Base-by-base conservation (phyloP, 2,888 invertebrate genomes). In the Dascillus cervinus region DNA sequence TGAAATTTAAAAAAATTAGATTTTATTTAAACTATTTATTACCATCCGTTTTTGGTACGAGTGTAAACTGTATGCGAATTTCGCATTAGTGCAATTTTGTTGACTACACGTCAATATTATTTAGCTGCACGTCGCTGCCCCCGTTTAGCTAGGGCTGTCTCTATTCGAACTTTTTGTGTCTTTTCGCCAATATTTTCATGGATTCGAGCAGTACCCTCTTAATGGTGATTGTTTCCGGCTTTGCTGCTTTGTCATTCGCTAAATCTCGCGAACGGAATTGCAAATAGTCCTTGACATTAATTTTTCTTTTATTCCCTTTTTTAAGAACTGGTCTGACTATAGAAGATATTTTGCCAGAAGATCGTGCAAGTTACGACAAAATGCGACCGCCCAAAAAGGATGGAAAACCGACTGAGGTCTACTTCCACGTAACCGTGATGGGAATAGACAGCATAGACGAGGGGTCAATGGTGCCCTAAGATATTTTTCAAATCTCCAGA, bases 361-460 rank as follows among this genome's bases (percentile, higher is more conserved):
- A 90, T 62, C 84, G 84, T 4, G 82, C 83, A 42, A 74, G 81
- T 41, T 91, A 91, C 61, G 91, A 91, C 64, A 91, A 91, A 72
- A 91, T 91, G 90, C 70, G 89, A 26, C 91, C 91, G 1, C 91
- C 91, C 1, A 90, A 90, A 64, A 82, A 82, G 60, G 86, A 87
- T 56, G 88, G 87, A 9, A 81, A 84, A 54, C 84, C 91, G 0
- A 91, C 91, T 1, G 80, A 79, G 4, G 91, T 92, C 14, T 82
- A 82, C 62, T 91, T 91, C 65, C 91, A 91, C 57, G 90, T 91
- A 17, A 91, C 91, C 0, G 91, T 91, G 20, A 90, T 92, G 89
- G 92, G 92, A 1, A 69, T 94, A 42, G 92, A 94, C 66, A 92
- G 92, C 20, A 92, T 95, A 43, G 92, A 92, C 57, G 94, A 94